phyloP scores from a whole-genome alignment of 2,888 invertebrate genomes.

The Deroplatys truncata region DNA sequence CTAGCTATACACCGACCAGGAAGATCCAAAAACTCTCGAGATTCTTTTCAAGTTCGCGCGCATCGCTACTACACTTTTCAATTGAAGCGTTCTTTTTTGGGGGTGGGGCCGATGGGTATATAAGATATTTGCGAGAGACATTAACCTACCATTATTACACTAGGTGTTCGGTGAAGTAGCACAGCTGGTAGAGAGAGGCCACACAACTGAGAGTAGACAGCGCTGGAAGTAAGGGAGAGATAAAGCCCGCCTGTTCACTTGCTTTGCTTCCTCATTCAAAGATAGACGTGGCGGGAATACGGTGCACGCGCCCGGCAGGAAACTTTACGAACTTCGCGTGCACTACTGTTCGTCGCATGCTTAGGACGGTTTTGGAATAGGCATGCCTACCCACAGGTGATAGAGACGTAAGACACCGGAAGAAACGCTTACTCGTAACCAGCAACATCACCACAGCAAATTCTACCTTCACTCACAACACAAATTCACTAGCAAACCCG shows the following conservation, averaged over 20 bases:
- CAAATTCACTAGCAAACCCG: background rate
- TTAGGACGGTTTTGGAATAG: background rate
- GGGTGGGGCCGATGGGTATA: background rate
- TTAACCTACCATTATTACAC: background rate
- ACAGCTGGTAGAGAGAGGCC: background rate
- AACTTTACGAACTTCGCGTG: background rate
- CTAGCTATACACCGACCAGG: background rate
- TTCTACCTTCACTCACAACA: background rate
- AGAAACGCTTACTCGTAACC: background rate
- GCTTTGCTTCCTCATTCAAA: background rate
- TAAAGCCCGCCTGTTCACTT: background rate
- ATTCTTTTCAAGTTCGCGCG: background rate
- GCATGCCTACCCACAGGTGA: background rate
- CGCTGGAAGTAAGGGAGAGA: background rate
- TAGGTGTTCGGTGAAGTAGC: background rate
- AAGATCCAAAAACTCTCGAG: background rate
- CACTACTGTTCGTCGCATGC: background rate
- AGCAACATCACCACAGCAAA: background rate
- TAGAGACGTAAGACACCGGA: background rate
- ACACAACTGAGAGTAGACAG: background rate
- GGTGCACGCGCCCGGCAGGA: background rate
- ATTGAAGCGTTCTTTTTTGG: background rate
- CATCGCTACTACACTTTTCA: background rate
- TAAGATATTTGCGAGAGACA: background rate
- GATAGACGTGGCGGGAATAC: background rate